Base-by-base conservation (phyloP, 1,140 invertebrate genomes). In the Heterodera schachtii region DNA sequence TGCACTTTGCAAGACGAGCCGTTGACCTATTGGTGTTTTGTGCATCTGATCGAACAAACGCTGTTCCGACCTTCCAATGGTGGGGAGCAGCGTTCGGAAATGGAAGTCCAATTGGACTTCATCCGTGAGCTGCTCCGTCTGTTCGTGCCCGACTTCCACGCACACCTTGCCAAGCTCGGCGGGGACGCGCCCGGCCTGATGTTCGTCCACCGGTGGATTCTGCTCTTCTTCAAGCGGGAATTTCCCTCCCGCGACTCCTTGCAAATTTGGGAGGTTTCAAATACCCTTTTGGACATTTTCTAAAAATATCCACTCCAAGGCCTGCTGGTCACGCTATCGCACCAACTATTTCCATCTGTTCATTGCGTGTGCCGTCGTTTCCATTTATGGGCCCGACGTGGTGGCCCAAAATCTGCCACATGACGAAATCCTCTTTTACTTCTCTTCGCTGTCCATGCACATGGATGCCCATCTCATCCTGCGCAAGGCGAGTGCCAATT, bases 301-400 rank as follows among this genome's bases (percentile, higher is more conserved):
- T 92, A 93, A 43, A 95, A 96, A 93, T 97, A 95, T 95, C 95
- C 16, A 0, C 16, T 19, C 16, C 5, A 64, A 96, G 91, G 94
- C 95, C 1, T 97, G 95, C 90, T 97, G 95, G 95, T 93, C 95
- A 0, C 95, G 95, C 90, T 96, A 95, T 90, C 92, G 95, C 88
- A 96, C 95, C 0, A 94, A 96, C 90, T 95, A 96, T 89, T 96
- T 96, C 90, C 95, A 96, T 89, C 90, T 96, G 84, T 97, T 96
- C 90, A 92, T 96, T 16, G 95, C 95, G 87, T 92, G 95, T 73
- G 94, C 95, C 60, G 95, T 96, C 84, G 94, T 97, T 74, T 94
- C 94, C 73, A 94, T 96, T 75, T 97, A 97, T 89, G 95, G 95
- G 19, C 94, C 95, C 86, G 92, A 92, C 86, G 94, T 96, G 52